Evolutionary conservation across 2,888 invertebrate genomes (phyloP).

Genomic region (Drosophila mercatorum): DNA sequence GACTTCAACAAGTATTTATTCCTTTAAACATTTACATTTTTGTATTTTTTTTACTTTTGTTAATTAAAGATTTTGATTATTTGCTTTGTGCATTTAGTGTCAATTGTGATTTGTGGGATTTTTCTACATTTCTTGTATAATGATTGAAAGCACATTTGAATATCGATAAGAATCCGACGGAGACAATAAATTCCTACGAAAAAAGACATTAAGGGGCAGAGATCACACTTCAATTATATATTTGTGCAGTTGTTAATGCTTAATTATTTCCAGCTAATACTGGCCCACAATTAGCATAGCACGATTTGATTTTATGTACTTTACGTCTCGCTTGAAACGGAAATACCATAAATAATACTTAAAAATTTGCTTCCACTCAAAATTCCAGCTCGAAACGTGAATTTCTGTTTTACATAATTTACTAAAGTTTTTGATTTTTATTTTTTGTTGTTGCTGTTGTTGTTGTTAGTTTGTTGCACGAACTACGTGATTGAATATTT

Average conservation of each 20-base stretch:
- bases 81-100: not conserved
- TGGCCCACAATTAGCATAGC: conserved; percentile 46
- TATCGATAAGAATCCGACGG: conserved; percentile 27
- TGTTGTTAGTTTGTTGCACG: conserved; percentile 62
- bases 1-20: not conserved
- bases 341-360: conserved; percentile 41
- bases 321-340: conserved; percentile 42
- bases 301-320: conserved; percentile 49
- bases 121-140: conserved; percentile 12
- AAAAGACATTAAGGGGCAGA: conserved; percentile 3
- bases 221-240: conserved; percentile 14
- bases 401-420: conserved; percentile 72
- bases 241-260: conserved; percentile 48
- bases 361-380: conserved; percentile 37
- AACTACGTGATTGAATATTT: conserved; percentile 79
- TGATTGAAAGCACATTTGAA: conserved; percentile 13
- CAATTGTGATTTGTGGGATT: not conserved
- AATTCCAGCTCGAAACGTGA: conserved; percentile 40
- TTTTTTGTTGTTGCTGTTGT: not conserved
- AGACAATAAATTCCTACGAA: conserved; percentile 7
- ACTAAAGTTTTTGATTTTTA: conserved; percentile 65
- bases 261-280: conserved; percentile 52
- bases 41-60: no score
- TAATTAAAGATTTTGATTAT: not conserved
- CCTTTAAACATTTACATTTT: no score